Conservation (phyloP, 1,140 invertebrate species). For the Araneus ventricosus region DNA sequence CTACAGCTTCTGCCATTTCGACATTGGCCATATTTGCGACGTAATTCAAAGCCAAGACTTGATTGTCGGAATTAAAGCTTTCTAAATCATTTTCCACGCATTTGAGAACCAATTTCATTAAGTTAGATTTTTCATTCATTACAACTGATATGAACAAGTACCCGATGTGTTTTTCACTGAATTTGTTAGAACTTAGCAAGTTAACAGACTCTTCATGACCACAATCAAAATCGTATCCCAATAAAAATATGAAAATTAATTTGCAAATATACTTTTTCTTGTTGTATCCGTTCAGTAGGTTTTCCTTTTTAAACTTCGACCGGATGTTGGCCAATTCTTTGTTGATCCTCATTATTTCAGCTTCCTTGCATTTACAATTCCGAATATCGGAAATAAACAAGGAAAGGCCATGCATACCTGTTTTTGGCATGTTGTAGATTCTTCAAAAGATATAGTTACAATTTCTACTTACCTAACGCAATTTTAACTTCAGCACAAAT, state of each 20-base stretch:
- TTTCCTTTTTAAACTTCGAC: constrained; percentile 99
- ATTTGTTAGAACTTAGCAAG: constrained; percentile 99
- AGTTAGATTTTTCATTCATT: constrained; percentile 98
- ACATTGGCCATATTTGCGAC: constrained; percentile 99
- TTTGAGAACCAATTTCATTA: constrained; percentile 99
- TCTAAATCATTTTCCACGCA: constrained; percentile 99
- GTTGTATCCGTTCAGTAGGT: constrained; percentile 99
- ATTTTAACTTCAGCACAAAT: too few species aligned
- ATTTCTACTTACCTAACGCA: too few species aligned
- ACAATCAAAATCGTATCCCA: constrained; percentile 99
- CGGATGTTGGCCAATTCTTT: constrained; percentile 99
- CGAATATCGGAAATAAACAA: constrained; percentile 99
- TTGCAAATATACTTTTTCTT: constrained; percentile 99
- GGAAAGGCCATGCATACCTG: constrained; percentile 99
- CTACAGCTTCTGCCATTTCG: constrained; percentile 99
- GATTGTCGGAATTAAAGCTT: constrained; percentile 98
- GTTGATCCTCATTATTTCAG: constrained; percentile 99
- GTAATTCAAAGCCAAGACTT: constrained; percentile 98
- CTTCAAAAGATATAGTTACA: too few species aligned
- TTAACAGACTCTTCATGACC: constrained; percentile 99
- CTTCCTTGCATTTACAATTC: constrained; percentile 99
- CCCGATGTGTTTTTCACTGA: constrained; percentile 99
- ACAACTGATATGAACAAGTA: constrained; percentile 85
- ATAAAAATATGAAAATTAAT: constrained; percentile 98
- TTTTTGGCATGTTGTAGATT: constrained; percentile 94